These are phyloP conservation scores for Dendrocopos noguchii DNA, from an alignment of 2,113 vertebrate species.

Conservation along the genomic window DNA sequence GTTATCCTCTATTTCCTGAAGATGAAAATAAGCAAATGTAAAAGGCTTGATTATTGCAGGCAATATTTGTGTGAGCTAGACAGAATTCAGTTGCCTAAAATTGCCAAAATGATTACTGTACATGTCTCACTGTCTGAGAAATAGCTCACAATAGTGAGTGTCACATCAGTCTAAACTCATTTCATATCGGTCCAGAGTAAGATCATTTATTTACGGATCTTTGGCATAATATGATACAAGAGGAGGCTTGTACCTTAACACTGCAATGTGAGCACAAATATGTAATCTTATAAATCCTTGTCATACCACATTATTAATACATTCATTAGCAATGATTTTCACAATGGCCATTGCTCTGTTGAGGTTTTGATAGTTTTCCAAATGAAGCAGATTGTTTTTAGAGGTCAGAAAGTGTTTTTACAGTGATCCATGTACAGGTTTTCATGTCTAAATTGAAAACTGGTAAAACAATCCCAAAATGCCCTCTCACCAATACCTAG, in stretches of 20 bases:
- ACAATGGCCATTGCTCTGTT: neutral
- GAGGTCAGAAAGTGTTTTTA: neutral
- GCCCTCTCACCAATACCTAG: neutral
- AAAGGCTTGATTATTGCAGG: neutral
- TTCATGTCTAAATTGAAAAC: neutral
- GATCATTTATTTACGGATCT: neutral
- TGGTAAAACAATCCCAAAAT: neutral
- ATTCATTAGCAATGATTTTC: constrained; percentile 8
- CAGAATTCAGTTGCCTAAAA: neutral
- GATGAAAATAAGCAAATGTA: neutral
- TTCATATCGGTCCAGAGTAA: neutral
- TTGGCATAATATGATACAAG: neutral
- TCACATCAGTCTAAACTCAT: neutral
- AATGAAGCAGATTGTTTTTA: neutral
- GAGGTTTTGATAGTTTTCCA: constrained; percentile 12
- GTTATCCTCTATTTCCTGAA: neutral
- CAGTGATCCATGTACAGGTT: neutral
- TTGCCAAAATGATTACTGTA: neutral
- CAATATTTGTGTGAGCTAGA: neutral
- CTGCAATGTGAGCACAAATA: neutral
- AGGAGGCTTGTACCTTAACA: neutral
- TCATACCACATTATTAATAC: neutral
- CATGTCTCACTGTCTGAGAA: neutral
- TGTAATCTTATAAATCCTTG: neutral
- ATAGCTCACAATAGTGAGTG: neutral